Evolutionary conservation across 2,113 vertebrate species (phyloP).

Genomic region (Ictalurus furcatus): DNA sequence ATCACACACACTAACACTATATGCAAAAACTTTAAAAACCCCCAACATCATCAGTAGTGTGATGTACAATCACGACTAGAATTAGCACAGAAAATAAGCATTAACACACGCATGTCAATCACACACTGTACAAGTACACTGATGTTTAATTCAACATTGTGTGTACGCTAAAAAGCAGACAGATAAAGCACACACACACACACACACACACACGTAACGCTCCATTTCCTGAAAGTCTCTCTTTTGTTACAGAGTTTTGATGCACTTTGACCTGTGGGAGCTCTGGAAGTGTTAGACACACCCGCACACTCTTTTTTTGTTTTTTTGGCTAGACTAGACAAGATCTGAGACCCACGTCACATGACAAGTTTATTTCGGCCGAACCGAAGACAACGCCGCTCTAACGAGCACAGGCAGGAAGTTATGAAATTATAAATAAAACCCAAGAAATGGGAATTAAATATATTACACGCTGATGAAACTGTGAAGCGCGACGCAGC

Average conservation of each 20-base stretch:
- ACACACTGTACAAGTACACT: not conserved
- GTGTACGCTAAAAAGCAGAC: too few species aligned
- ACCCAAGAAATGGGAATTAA: not conserved
- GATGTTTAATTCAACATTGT: too few species aligned
- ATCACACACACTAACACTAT: not conserved
- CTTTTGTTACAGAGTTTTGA: conserved; percentile 63
- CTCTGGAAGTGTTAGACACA: conserved; percentile 71
- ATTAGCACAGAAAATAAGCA: not conserved
- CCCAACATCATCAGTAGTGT: not conserved
- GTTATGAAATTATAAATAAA: not conserved
- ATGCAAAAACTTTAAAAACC: not conserved
- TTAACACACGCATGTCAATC: not conserved
- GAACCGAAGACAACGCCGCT: not conserved
- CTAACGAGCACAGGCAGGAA: not conserved
- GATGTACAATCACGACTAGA: not conserved
- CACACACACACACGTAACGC: not conserved
- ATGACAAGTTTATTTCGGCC: not conserved
- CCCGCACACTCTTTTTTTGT: conserved; percentile 30
- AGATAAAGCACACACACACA: too few species aligned
- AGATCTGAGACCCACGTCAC: not conserved
- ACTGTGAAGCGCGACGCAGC: not conserved
- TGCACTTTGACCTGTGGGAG: conserved; percentile 68
- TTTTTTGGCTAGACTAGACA: not conserved
- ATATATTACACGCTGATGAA: not conserved
- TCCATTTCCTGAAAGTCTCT: not conserved